Conservation (phyloP, 2,888 invertebrate species). For the Agriotes lineatus region DNA sequence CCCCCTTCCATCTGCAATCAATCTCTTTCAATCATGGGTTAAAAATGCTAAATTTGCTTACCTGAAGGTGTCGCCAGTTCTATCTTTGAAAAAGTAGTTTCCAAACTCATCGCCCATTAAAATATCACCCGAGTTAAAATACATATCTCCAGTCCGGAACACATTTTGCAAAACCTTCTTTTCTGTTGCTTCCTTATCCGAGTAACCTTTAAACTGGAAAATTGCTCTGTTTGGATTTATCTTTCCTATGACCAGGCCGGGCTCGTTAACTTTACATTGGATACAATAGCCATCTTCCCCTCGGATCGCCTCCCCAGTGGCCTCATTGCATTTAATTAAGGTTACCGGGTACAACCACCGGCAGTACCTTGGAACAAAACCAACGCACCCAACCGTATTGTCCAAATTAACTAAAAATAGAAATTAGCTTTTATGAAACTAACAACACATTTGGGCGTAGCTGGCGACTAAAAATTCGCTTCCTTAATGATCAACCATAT, state of each 20-base stretch:
- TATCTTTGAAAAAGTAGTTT: slow-evolving; percentile 92
- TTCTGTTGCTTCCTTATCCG: slow-evolving; percentile 74
- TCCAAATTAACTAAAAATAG: slow-evolving; percentile 90
- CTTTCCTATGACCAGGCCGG: slow-evolving; percentile 87
- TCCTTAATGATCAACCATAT: too few species aligned
- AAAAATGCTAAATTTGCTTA: too few species aligned
- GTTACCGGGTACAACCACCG: slow-evolving; percentile 74
- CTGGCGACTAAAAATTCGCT: too few species aligned
- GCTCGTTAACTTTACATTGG: slow-evolving; percentile 83
- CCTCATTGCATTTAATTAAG: slow-evolving; percentile 75
- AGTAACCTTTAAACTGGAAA: slow-evolving; percentile 79
- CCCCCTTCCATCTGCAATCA: slow-evolving; percentile 85
- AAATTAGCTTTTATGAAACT: slow-evolving; percentile 58
- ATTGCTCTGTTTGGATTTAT: slow-evolving; percentile 69
- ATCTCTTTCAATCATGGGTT: too few species aligned
- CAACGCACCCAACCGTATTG: slow-evolving; percentile 90
- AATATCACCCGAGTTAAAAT: slow-evolving; percentile 93
- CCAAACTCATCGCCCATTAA: slow-evolving; percentile 92
- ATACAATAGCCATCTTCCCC: slow-evolving; percentile 81
- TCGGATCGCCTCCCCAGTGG: slow-evolving; percentile 80
- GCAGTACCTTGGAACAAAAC: slow-evolving; percentile 82
- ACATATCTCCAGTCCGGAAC: slow-evolving; percentile 86
- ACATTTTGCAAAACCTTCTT: slow-evolving; percentile 81
- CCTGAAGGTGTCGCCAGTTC: slow-evolving; percentile 87
- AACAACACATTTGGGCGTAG: too few species aligned